A percentile compares a stretch with the other conserved stretches of the same genome.
These are phyloP conservation scores for Ctenopoma kingsleyae DNA, from an alignment of 2,797 vertebrate genomes.

Conservation along the genomic window DNA sequence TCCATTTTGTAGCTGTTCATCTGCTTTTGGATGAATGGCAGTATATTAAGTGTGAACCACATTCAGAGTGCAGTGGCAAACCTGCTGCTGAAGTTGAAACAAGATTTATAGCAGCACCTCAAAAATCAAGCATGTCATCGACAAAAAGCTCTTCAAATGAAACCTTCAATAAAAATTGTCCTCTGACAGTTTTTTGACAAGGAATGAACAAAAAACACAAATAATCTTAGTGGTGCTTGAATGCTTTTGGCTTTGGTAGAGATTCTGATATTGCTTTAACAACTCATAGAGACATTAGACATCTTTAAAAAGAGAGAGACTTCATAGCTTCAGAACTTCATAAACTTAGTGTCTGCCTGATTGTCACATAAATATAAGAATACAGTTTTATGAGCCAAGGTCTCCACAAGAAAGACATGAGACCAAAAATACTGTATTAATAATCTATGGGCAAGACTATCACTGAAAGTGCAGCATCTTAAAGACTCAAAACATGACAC, in stretches of 20 bases:
- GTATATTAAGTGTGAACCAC: constrained; percentile 20
- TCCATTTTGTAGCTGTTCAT: constrained; percentile 38
- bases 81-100: constrained; percentile 21
- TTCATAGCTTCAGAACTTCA: constrained; percentile 17
- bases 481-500: constrained; percentile 38
- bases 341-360: constrained; percentile 23
- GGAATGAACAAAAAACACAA: background rate
- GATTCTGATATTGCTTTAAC: constrained; percentile 10
- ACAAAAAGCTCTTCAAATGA: constrained; percentile 23
- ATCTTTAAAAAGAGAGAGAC: constrained; percentile 17
- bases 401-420: constrained; percentile 23
- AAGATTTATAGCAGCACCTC: constrained; percentile 33
- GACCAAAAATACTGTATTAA: constrained; percentile 40
- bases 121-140: constrained; percentile 21
- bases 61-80: constrained; percentile 14
- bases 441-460: constrained; percentile 47
- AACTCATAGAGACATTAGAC: constrained; percentile 16
- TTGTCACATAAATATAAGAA: constrained; percentile 43
- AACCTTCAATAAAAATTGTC: constrained; percentile 27
- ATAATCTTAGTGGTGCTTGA: background rate
- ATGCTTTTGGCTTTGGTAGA: constrained; percentile 21
- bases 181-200: constrained; percentile 23
- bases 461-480: constrained; percentile 42
- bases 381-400: constrained; percentile 35
- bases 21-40: constrained; percentile 39